These are phyloP conservation scores for Chunga burmeisteri DNA, from an alignment of 2,113 vertebrate genomes.

Conservation along the genomic window DNA sequence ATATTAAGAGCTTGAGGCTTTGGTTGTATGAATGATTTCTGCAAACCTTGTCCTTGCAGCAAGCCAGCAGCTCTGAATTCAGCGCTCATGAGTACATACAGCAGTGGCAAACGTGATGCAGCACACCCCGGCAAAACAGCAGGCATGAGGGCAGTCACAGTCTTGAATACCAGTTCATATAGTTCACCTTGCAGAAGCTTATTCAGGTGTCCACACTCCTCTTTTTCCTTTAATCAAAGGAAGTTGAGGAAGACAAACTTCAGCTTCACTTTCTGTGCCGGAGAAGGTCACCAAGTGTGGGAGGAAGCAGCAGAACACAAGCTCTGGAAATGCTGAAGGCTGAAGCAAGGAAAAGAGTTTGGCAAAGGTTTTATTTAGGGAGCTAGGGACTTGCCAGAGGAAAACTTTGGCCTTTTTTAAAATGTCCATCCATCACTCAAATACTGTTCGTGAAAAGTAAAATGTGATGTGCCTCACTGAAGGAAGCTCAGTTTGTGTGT, in stretches of 20 bases:
- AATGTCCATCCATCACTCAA: background rate
- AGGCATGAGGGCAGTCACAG: background rate
- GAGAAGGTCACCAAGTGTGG: background rate
- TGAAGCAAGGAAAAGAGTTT: background rate
- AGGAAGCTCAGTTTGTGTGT: background rate
- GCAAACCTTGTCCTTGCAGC: background rate
- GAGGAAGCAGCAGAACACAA: background rate
- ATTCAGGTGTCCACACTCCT: background rate
- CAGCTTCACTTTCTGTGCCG: background rate
- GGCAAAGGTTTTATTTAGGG: background rate
- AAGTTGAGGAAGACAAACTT: background rate
- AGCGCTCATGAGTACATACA: accelerated
- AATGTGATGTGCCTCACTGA: background rate
- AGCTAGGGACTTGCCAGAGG: background rate
- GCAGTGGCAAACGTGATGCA: background rate
- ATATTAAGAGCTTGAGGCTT: background rate
- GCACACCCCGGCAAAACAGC: background rate
- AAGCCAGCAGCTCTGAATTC: background rate
- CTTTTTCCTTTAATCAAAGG: background rate
- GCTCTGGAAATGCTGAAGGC: background rate
- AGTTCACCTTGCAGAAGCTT: background rate
- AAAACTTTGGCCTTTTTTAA: background rate
- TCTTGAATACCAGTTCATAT: background rate
- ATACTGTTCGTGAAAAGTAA: background rate
- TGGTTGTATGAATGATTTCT: background rate